These are phyloP conservation scores for Brassicogethes aeneus DNA, from an alignment of 2,888 invertebrate genomes.

Conservation along the genomic window DNA sequence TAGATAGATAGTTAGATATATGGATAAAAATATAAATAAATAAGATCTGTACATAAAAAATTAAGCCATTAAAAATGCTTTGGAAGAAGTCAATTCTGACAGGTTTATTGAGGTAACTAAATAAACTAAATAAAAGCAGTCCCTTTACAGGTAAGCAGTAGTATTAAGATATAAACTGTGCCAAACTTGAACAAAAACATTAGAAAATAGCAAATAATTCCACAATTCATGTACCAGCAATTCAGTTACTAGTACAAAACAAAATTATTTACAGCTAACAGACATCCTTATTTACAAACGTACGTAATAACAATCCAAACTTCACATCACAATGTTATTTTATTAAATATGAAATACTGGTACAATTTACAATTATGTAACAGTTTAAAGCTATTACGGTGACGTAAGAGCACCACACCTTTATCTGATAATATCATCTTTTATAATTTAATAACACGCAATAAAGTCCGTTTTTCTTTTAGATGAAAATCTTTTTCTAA, in stretches of 20 bases:
- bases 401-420: neutral
- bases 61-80: slow-evolving; percentile 14
- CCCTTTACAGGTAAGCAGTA: too few species aligned
- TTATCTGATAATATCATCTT: slow-evolving; percentile 3
- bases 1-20: slow-evolving; percentile 10
- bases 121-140: slow-evolving; percentile 17
- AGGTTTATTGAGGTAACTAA: slow-evolving; percentile 16
- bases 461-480: too few species aligned
- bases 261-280: slow-evolving; percentile 19
- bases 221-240: slow-evolving; percentile 9
- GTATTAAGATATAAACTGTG: slow-evolving; percentile 27
- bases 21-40: slow-evolving; percentile 15
- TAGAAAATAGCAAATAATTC: neutral
- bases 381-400: neutral
- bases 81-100: slow-evolving; percentile 10
- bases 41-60: slow-evolving; percentile 31
- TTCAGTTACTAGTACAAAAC: slow-evolving; percentile 27
- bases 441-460: slow-evolving; percentile 6
- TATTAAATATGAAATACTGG: slow-evolving; percentile 9
- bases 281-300: slow-evolving; percentile 19
- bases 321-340: slow-evolving; percentile 9
- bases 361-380: slow-evolving; percentile 11
- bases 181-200: slow-evolving; percentile 28
- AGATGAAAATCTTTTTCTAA: too few species aligned
- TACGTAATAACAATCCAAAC: slow-evolving; percentile 9